Conservation (phyloP, 2,797 vertebrate genomes). For the Clarias laeviceps region DNA sequence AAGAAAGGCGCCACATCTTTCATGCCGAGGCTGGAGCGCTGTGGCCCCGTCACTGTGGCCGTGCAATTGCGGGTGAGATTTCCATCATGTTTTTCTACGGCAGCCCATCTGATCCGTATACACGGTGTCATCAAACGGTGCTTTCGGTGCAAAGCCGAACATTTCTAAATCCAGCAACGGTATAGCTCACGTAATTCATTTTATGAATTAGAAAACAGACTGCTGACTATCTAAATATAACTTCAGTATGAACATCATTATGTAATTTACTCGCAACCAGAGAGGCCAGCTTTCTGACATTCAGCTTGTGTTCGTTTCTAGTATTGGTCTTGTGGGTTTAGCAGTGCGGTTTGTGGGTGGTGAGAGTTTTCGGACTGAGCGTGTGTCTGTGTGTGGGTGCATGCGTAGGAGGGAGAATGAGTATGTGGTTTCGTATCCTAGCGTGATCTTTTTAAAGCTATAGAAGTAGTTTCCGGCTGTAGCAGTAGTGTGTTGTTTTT, state of each 20-base stretch:
- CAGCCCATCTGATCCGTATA: background rate
- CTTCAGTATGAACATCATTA: constrained; percentile 17
- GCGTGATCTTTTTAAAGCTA: constrained; percentile 50
- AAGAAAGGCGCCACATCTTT: constrained; percentile 88
- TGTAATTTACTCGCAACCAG: constrained; percentile 13
- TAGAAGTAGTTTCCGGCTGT: constrained; percentile 16
- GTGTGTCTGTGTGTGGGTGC: constrained; percentile 42
- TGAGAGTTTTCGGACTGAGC: constrained; percentile 30
- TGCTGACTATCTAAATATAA: constrained; percentile 9
- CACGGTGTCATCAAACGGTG: background rate
- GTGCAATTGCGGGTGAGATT: constrained; percentile 86
- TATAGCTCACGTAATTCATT: background rate
- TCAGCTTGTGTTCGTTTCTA: constrained; percentile 17
- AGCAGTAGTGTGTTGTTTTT: background rate
- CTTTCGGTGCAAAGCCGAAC: background rate
- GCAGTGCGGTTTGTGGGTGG: constrained; percentile 47
- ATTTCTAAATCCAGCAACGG: background rate
- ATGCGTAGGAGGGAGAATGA: constrained; percentile 13
- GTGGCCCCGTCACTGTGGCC: constrained; percentile 81
- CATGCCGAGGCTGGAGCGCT: constrained; percentile 83
- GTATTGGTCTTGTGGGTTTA: constrained; percentile 5
- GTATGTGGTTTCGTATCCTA: constrained; percentile 40
- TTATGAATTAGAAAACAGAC: constrained; percentile 30
- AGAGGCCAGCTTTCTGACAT: constrained; percentile 16
- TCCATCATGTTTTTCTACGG: background rate